Conservation (phyloP, 30 jellyfish, hydroid and myxozoan species). For the Turritopsis dohrnii region DNA sequence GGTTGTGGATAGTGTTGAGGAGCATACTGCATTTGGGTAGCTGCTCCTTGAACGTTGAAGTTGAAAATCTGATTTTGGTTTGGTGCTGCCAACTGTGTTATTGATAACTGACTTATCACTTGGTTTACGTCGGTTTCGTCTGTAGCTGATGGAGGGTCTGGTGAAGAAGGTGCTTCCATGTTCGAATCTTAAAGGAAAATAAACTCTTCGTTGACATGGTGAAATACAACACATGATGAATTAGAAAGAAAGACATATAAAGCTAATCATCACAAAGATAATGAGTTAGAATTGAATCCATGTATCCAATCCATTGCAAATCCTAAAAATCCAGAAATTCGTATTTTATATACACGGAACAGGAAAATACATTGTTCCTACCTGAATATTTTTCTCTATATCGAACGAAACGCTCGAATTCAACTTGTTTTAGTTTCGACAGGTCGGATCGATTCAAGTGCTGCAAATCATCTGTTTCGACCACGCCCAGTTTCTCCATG, state of each 20-base stretch:
- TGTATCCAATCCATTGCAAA: too few relatives aligned
- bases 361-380: background rate
- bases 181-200: too few relatives aligned
- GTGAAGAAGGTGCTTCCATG: background rate
- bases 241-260: too few relatives aligned
- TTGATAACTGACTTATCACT: too few relatives aligned
- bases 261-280: too few relatives aligned
- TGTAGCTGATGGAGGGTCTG: background rate
- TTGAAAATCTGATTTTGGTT: background rate
- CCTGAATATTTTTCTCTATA: background rate
- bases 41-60: background rate
- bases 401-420: slow-evolving; percentile 7
- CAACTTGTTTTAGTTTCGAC: slow-evolving; percentile 3
- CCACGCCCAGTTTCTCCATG: background rate
- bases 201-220: too few relatives aligned
- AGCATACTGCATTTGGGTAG: too few relatives aligned
- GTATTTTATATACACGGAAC: background rate
- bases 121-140: background rate
- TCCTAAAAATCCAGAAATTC: too few relatives aligned
- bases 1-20: background rate
- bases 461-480: slow-evolving; percentile 7
- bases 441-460: background rate
- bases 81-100: background rate
- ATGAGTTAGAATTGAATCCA: too few relatives aligned
- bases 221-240: too few relatives aligned